Evolutionary conservation across 2,888 invertebrate genomes (phyloP), one percentile per base, ranked within the genome.

Genomic region (Stenurella melanura): DNA sequence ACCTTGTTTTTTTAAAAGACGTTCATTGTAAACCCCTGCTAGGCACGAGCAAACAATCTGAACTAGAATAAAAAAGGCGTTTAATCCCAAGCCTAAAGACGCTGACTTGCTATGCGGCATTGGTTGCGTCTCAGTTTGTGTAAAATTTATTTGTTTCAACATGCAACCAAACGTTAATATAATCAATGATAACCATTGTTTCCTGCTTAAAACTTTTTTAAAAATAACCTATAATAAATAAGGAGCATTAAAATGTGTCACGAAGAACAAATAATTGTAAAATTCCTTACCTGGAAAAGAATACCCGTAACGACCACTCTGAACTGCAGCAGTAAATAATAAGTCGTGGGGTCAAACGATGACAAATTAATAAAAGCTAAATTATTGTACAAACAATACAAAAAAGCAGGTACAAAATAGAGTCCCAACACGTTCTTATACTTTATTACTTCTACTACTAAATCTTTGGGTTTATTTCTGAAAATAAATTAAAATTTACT

Each of bases 1-100:
- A 18, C 96, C 96, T 84, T 94, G 93, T 34, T 94, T 95, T 90
- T 98, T 98, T 4, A 98, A 90, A 71, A 98, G 91, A 89, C 96
- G 97, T 88, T 98, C 98, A 88, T 98, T 98, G 89, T 98, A 98
- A 3, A 98, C 98, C 7, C 98, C 98, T 0, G 98, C 98, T 77
- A 97, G 90, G 84, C 98, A 98, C 0, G 98, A 98, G 87, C 96
- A 97, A 80, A 97, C 92, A 68, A 96, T 95, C 92, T 98, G 95
- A 19, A 95, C 92, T 78, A 93, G 90, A 76, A 94, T 93, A 38
- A 93, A 92, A 34, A 94, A 81, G 34, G 93, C 93, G 84, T 93
- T 93, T 38, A 94, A 89, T 83, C 92, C 93, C 71, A 90, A 90
- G 85, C 90, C 87, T 85, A 90, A 89, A 11, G 91, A 86, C 17